Percentiles rank a stretch among this genome's conserved stretches.
phyloP scores from a whole-genome alignment of 2,888 invertebrate species.

The Parnassius glacialis region DNA sequence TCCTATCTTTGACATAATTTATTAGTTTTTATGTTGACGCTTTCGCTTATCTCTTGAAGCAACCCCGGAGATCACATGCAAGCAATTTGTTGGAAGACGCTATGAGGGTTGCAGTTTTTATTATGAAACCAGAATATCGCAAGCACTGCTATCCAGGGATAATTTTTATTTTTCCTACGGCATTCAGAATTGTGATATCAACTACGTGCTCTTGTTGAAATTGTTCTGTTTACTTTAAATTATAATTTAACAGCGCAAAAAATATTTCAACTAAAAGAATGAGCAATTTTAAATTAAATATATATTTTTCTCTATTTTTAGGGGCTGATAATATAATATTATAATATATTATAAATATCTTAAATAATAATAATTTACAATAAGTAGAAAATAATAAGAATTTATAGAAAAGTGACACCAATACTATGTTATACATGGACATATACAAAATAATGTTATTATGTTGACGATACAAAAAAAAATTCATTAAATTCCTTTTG shows the following conservation, averaged over 20 bases:
- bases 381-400: too few relatives aligned
- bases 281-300: too few relatives aligned
- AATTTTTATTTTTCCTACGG: slow-evolving; percentile 26
- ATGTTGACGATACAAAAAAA: too few relatives aligned
- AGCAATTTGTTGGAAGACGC: slow-evolving; percentile 62
- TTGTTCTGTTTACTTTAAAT: slow-evolving; percentile 14
- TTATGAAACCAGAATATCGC: slow-evolving; percentile 51
- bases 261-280: too few relatives aligned
- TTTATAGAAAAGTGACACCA: too few relatives aligned
- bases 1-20: neutral
- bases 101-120: slow-evolving; percentile 62
- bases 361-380: too few relatives aligned
- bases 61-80: slow-evolving; percentile 57
- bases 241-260: neutral
- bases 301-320: too few relatives aligned
- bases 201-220: slow-evolving; percentile 8
- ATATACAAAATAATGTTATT: too few relatives aligned
- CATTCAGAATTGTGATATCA: slow-evolving; percentile 23
- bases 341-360: too few relatives aligned
- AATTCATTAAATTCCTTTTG: too few relatives aligned
- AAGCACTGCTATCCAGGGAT: slow-evolving; percentile 29
- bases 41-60: slow-evolving; percentile 36
- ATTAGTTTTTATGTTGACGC: slow-evolving; percentile 19
- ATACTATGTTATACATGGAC: too few relatives aligned
- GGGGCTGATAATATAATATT: too few relatives aligned